Evolutionary conservation across 2,113 vertebrate genomes (phyloP), one percentile per base, ranked within the genome.

Genomic region (Callionymus lyra): DNA sequence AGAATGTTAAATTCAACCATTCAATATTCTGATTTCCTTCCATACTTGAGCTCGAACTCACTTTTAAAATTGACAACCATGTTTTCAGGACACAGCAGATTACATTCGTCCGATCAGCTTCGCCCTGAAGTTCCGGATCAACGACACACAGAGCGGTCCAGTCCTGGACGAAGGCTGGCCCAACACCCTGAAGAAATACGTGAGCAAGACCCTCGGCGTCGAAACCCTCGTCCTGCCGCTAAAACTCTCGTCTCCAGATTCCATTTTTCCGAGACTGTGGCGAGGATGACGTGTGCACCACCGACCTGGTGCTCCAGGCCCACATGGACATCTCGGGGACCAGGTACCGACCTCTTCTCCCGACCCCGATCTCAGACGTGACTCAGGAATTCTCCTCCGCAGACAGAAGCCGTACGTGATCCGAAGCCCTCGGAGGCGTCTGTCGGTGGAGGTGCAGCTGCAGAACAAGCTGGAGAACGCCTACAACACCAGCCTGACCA

Each of bases 231-330:
- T 42, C n/a, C 11, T 9, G 13, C 9, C 9, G 21, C 8, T 34
- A 12, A 13, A n/a, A n/a, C n/a, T n/a, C 35, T 14, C 12, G 3
- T 40, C 10, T 34, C 2, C 59, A 98, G 94, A 87, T 98, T 56
- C 85, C 90, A 0, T 98, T 98, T 80, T 95, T 91, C 15, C 97
- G 95, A 79, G 94, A 97, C 41, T 98, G 94, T 0, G 94, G 94
- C 0, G 89, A 91, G 1, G 94, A 98, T 5, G 77, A 97, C 0
- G 86, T 91, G 53, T 98, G 94, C 2, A 60, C 90, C 17, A 82
- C 94, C 0, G 84, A 98, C 53, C 68, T 98, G 68, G 87, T 84
- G 45, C 83, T 98, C 27, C 56, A 64, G 40, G 91, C 90, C 12
- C 72, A 63, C 16, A 88, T 87, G 80, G 88, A 92, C 79, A 76